phyloP scores from a whole-genome alignment of 2,113 vertebrate genomes.

The Azemiops feae region DNA sequence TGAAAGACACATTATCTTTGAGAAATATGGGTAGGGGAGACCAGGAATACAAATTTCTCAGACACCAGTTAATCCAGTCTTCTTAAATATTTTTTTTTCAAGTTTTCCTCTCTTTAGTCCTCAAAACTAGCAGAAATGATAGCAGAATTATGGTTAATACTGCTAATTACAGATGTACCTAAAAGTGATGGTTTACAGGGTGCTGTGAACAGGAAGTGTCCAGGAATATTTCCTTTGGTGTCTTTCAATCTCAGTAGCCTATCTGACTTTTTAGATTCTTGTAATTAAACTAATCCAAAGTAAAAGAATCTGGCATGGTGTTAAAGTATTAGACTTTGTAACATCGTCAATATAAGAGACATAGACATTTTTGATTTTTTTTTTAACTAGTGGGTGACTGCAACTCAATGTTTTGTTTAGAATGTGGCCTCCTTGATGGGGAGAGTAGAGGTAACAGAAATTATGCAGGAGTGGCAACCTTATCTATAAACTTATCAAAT shows the following conservation, averaged over 20 bases:
- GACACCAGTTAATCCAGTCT: not conserved
- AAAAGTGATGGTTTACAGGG: not conserved
- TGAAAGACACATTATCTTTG: not conserved
- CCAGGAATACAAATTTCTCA: not conserved
- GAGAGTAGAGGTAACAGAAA: not conserved
- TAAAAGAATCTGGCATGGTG: not conserved
- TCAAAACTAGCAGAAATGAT: not conserved
- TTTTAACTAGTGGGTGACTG: not conserved
- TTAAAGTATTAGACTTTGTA: not conserved
- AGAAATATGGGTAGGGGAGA: not conserved
- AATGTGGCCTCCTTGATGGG: not conserved
- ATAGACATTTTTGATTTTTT: not conserved
- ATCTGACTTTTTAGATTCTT: not conserved
- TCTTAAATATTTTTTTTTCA: not conserved
- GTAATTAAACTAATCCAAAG: not conserved
- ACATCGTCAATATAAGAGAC: not conserved
- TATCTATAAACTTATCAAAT: not conserved
- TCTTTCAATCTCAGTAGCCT: not conserved
- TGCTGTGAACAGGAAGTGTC: not conserved
- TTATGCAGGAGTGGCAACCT: not conserved
- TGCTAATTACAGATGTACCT: not conserved
- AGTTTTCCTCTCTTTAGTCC: not conserved
- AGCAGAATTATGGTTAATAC: not conserved
- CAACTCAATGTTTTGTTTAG: not conserved
- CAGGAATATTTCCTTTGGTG: not conserved